Evolutionary conservation across 2,113 vertebrate genomes (phyloP).

Genomic region (Ovis canadensis): DNA sequence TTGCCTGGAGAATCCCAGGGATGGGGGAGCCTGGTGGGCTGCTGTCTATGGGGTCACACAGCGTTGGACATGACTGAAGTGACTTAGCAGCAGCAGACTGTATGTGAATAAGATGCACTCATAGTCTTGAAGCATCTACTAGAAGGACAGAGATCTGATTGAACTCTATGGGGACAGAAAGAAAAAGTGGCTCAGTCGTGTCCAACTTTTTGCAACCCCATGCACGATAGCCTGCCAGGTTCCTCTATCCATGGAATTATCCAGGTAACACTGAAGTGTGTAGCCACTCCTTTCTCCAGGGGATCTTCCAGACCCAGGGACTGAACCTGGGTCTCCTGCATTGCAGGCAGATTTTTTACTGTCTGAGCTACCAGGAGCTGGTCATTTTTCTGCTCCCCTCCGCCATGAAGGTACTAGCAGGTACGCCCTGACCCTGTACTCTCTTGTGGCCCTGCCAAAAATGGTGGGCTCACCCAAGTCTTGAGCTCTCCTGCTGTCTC

Average conservation of each 20-base stretch:
- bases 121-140: not conserved
- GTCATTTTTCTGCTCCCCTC: not conserved
- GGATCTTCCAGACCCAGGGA: not conserved
- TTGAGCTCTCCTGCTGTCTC: not conserved
- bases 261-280: not conserved
- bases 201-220: not conserved
- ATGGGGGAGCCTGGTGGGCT: too few relatives aligned
- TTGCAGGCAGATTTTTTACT: not conserved
- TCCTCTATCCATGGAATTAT: not conserved
- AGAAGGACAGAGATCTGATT: not conserved
- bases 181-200: not conserved
- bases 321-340: not conserved
- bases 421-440: not conserved
- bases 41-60: too few relatives aligned
- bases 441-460: not conserved
- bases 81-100: not conserved
- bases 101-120: not conserved
- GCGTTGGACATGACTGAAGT: too few relatives aligned
- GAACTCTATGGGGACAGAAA: not conserved
- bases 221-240: not conserved
- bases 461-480: not conserved
- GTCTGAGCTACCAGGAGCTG: not conserved
- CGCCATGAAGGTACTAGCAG: not conserved
- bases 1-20: too few relatives aligned
- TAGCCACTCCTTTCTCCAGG: not conserved